Evolutionary conservation across 2,113 vertebrate species (phyloP), one percentile per base, ranked within the genome.

Genomic region (Gnathonemus echidnorhynchus): DNA sequence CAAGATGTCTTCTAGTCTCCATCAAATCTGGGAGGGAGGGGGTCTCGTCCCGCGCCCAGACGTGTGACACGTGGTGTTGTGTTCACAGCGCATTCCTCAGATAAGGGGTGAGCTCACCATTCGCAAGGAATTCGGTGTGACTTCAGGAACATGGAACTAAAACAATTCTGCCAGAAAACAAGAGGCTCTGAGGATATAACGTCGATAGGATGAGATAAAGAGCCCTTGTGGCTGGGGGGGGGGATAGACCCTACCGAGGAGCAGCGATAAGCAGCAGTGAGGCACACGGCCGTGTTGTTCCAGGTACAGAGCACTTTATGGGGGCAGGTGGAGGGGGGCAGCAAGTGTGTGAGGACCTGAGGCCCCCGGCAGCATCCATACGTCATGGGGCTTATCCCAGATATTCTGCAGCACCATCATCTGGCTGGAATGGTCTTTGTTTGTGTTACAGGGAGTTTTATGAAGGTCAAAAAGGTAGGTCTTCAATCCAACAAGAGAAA

Each of bases 21-120:
- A 42, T 46, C 35, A 8, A 62, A 5, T 24, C 45, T 27, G 24
- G 45, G 62, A 15, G 35, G 48, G 86, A 24, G 42, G 83, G 48
- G 86, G 86, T n/a, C 62, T 74, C 35, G n/a, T 50, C 88, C 87
- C 2, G 13, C 1, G 27, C 42, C 5, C 8, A 11, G 24, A 35
- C 45, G 42, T 48, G 88, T 50, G 88, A 88, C 87, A 66, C 46
- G 8, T 48, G 31, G 66, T 62, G 74, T 3, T 52, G 74, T 35
- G 70, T n/a, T 84, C 48, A 15, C 13, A 11, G 27, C 31, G 24
- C 77, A 45, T 89, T 89, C 89, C 80, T 21, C 35, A 85, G 89
- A 89, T 89, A 89, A 89, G 45, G 52, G 77, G 53, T 89, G 77
- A 89, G 77, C 89, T 89, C 89, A 89, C 52, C 42, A 19, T 24